These are phyloP conservation scores for Stenichneumon culpator DNA, from an alignment of 2,888 invertebrate genomes.

Conservation along the genomic window DNA sequence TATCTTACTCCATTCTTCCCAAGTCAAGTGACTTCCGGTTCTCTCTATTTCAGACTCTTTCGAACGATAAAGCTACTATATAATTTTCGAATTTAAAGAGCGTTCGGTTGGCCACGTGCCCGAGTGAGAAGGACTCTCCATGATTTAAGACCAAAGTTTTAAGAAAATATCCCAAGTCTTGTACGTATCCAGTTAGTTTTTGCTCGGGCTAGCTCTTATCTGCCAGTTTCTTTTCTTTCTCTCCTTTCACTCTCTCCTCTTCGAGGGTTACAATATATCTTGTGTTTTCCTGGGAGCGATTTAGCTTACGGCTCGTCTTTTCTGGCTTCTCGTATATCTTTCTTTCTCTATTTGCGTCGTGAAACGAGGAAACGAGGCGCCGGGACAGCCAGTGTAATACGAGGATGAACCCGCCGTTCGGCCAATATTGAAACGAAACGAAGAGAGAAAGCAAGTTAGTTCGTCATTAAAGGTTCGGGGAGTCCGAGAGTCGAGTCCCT, in stretches of 20 bases:
- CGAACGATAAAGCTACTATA: conserved; percentile 1
- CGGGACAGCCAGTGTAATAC: conserved; percentile 26
- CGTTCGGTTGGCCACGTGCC: conserved; percentile 47
- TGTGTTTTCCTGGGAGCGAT: conserved; percentile 24
- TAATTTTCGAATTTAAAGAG: conserved; percentile 31
- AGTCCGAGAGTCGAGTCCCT: conserved; percentile 39
- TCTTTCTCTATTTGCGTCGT: not conserved
- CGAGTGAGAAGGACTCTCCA: not conserved
- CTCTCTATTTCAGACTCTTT: not conserved
- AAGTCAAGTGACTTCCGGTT: not conserved
- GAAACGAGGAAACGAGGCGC: conserved; percentile 35
- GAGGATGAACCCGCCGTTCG: conserved; percentile 26
- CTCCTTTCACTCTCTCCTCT: conserved; percentile 3
- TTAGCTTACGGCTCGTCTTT: conserved; percentile 40
- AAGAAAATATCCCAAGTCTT: conserved; percentile 17
- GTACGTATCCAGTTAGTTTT: conserved; percentile 32
- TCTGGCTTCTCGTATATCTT: not conserved
- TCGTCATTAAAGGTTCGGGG: conserved; percentile 64
- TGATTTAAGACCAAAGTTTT: conserved; percentile 43
- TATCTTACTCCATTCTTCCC: not conserved
- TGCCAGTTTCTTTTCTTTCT: conserved; percentile 5
- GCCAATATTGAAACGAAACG: conserved; percentile 54
- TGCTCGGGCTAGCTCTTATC: conserved; percentile 30
- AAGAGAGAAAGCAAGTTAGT: conserved; percentile 58
- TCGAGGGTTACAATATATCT: conserved; percentile 43